Evolutionary conservation across 2,113 vertebrate species (phyloP).

Genomic region (Acanthochromis polyacanthus): DNA sequence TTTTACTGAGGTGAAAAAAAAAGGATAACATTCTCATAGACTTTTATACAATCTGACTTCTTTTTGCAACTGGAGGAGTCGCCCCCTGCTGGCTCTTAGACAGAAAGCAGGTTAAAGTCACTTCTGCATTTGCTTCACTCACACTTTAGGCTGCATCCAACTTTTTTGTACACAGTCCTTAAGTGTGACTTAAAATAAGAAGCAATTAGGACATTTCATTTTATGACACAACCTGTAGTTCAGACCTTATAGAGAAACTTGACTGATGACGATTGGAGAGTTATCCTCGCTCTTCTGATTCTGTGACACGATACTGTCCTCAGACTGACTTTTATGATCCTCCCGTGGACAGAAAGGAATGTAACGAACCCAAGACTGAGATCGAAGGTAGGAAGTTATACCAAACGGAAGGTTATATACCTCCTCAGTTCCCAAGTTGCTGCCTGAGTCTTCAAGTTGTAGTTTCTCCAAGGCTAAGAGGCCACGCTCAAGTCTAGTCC

Average conservation of each 20-base stretch:
- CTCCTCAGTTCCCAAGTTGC: conserved; percentile 36
- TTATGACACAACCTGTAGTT: background rate
- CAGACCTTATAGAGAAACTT: background rate
- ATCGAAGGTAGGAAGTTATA: conserved; percentile 80
- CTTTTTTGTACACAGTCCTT: too few relatives aligned
- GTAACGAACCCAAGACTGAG: conserved; percentile 74
- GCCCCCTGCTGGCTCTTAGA: too few relatives aligned
- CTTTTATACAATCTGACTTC: too few relatives aligned
- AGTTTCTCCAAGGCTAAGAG: conserved; percentile 77
- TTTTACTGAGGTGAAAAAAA: too few relatives aligned
- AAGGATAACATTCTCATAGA: too few relatives aligned
- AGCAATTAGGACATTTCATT: background rate
- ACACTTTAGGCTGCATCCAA: too few relatives aligned
- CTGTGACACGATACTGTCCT: background rate
- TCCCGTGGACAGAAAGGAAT: conserved; percentile 86
- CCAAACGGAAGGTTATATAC: conserved; percentile 89
- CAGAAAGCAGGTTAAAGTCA: too few relatives aligned
- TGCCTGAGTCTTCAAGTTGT: conserved; percentile 28
- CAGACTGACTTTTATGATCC: background rate
- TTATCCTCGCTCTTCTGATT: rapidly evolving
- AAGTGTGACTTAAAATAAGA: background rate
- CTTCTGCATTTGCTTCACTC: too few relatives aligned
- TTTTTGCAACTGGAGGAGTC: too few relatives aligned
- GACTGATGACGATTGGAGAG: background rate
- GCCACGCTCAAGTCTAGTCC: conserved; percentile 87